These are phyloP conservation scores for Trachops cirrhosus DNA, from an alignment of 2,797 vertebrate species.

Conservation along the genomic window DNA sequence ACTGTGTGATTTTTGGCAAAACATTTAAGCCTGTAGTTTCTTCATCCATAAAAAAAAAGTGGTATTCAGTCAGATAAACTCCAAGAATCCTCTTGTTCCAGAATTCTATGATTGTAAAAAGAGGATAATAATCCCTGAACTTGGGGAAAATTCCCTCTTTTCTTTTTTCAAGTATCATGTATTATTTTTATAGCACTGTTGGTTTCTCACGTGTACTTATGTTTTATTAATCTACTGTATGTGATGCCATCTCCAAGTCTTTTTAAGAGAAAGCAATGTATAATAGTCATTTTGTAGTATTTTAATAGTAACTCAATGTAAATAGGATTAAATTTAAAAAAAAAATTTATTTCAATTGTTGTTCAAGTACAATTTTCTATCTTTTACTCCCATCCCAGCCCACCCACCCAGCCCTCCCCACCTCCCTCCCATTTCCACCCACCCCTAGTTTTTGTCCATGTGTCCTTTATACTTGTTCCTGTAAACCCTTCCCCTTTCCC, in stretches of 20 bases:
- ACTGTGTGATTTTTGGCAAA: conserved; percentile 10
- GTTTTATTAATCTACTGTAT: neutral
- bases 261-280: neutral
- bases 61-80: neutral
- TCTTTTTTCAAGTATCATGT: neutral
- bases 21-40: neutral
- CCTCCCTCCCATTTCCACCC: no score
- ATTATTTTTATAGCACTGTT: neutral
- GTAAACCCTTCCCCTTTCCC: no score
- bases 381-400: no score
- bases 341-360: no score
- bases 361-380: no score
- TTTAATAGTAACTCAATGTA: neutral
- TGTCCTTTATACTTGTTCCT: no score
- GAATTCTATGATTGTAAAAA: neutral
- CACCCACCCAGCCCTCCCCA: no score
- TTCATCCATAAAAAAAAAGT: neutral
- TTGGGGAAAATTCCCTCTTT: neutral
- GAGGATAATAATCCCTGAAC: neutral
- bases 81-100: neutral
- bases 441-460: no score
- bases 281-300: neutral
- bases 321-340: neutral
- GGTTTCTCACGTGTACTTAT: neutral
- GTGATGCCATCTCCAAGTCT: neutral